Base-by-base conservation (phyloP, 2,888 invertebrate genomes). In the Thelaira solivaga region DNA sequence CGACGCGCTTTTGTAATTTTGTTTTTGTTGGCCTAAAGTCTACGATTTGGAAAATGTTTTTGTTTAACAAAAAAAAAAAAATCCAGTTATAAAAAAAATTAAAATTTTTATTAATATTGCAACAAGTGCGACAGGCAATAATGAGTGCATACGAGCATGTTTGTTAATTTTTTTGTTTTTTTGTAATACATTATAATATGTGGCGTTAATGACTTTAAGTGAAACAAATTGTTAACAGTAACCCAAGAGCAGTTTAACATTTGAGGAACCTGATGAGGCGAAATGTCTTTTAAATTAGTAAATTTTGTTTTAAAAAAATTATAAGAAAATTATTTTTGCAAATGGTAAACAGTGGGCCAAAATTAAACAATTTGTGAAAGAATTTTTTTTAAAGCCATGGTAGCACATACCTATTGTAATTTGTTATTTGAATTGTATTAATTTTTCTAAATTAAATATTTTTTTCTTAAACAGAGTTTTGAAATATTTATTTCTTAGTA, bases 11-110 rank as follows among this genome's bases (percentile, higher is more conserved):
- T 43, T 68, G 57, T 72, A 55, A 18, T 76, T 64, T 43, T 68
- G 57, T 72, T 59, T 59, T n/a, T 10, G 2, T 71, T 59, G 51
- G 57, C 36, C 64, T 51, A 64, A 64, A 69, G 39, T 64, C 26
- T 59, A 43, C 26, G 39, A 26, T 36, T 55, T 55, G 31, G 18
- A 22, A 65, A 65, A 53, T 41, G n/a, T 31, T 53, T 69, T 43
- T 31, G 49, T 47, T 57, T 36, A 20, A 39, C 18, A 47, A 47
- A 57, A 18, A 16, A 36, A 49, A 43, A 51, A 1, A 22, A 47
- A 80, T 81, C 85, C 82, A 83, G 84, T 84, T 84, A 53, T 82
- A 45, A 49, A 8, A 53, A 49, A 8, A 53, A 49, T 80, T 65
- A 80, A 81, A 74, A 45, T 22, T 22, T 45, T 36, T 36, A 16